Percentiles rank a stretch among this genome's conserved stretches.
These are phyloP conservation scores for Neodiprion lecontei DNA, from an alignment of 1,140 invertebrate genomes.

Conservation along the genomic window DNA sequence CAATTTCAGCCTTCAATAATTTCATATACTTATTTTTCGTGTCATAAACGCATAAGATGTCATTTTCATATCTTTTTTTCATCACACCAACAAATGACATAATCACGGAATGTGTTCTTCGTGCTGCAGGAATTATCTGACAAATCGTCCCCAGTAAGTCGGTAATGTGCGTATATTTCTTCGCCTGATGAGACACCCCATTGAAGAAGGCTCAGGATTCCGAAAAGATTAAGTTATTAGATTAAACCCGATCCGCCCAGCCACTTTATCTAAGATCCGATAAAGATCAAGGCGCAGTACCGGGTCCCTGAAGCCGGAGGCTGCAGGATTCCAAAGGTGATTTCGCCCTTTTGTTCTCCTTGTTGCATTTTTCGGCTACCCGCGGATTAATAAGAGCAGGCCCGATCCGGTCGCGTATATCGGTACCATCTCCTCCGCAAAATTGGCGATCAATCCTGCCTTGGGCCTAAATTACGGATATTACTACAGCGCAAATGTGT, in stretches of 20 bases:
- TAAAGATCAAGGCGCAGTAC: constrained; percentile 33
- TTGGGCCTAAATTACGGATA: constrained; percentile 29
- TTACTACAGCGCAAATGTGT: constrained; percentile 16
- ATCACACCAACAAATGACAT: no score
- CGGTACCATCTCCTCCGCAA: constrained; percentile 29
- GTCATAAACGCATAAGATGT: no score
- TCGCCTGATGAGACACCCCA: no score
- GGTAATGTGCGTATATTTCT: no score
- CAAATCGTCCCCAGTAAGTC: no score
- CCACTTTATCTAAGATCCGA: constrained; percentile 32
- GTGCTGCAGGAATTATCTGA: no score
- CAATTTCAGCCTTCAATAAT: not conserved
- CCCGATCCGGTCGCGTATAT: constrained; percentile 28
- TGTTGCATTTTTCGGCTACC: constrained; percentile 27
- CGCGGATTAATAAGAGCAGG: constrained; percentile 24
- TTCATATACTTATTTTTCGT: not conserved
- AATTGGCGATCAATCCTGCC: constrained; percentile 32
- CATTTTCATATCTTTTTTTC: no score
- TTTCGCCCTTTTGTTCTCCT: constrained; percentile 17
- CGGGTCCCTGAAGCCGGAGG: constrained; percentile 11
- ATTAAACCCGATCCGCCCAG: constrained; percentile 29
- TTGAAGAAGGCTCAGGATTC: not conserved
- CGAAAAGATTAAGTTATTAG: constrained; percentile 36
- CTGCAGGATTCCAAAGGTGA: not conserved
- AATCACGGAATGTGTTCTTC: no score